Base-by-base conservation (phyloP, 2,797 vertebrate genomes). In the Macropus fuliginosus region DNA sequence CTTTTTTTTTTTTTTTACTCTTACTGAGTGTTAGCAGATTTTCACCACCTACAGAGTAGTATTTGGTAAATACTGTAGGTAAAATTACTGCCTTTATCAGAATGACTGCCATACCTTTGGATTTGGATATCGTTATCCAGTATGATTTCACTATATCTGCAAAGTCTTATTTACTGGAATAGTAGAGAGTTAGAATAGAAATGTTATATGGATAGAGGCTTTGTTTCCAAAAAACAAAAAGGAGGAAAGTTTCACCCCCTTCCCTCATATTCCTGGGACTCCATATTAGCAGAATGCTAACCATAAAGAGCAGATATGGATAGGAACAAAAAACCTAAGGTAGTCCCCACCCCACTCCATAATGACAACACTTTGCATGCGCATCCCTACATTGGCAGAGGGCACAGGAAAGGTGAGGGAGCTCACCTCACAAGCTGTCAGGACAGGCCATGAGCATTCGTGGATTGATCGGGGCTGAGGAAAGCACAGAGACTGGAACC, bases 31-130 rank as follows among this genome's bases (percentile, higher is more conserved):
- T 9, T 50, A 87, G 46, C 46, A 87, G 28, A 54, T 50, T 94
- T 89, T 94, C 55, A 81, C n/a, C 54, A 93, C 28, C 24, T 87
- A 46, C 21, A 87, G 40, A 87, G 40, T 40, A 46, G 29, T 90
- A 94, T 28, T 93, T 55, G n/a, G 13, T 92, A 96, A 94, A 34
- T 93, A 55, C 29, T 92, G 59, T 90, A 40, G 3, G 8, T 91
- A 81, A 87, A 50, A 93, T 40, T 14, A 14, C 95, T 93, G 55
- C 74, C 12, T 95, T 81, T 91, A 1, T 57, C 87, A 95, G 54
- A 31, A 56, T 95, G 52, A 56, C 54, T 54, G 34, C 66, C 4
- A 0, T 55, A 91, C 54, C 93, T 95, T 55, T 11, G 29, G 93
- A 40, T n/a, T 46, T 92, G 16, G 92, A 93, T 91, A 2, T 0